Evolutionary conservation across 2,888 invertebrate genomes (phyloP).

Genomic region (Mesodorylaimus sp.): DNA sequence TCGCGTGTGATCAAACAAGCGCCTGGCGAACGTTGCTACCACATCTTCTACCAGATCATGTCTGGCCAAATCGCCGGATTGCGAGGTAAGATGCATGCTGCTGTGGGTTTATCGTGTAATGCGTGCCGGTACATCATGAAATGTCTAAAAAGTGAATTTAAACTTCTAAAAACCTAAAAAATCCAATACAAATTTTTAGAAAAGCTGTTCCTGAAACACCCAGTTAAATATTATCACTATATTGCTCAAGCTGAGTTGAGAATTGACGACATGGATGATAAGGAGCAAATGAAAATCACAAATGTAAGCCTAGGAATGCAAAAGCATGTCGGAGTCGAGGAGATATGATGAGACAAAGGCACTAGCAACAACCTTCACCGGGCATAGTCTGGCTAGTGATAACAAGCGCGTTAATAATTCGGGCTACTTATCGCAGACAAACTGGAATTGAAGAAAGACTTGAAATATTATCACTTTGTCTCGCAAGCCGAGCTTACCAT

Average conservation of each 20-base stretch:
- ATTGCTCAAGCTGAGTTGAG: slow-evolving; percentile 85
- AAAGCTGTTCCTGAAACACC: slow-evolving; percentile 46
- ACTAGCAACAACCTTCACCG: too few relatives aligned
- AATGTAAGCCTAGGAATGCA: too few relatives aligned
- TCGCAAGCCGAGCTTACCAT: slow-evolving; percentile 86
- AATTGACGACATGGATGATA: slow-evolving; percentile 85
- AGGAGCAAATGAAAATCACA: slow-evolving; percentile 55
- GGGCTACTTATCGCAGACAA: too few relatives aligned
- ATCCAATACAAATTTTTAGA: too few relatives aligned
- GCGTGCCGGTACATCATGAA: too few relatives aligned
- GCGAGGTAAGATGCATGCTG: slow-evolving; percentile 48
- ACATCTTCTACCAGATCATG: slow-evolving; percentile 99
- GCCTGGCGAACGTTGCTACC: slow-evolving; percentile 91
- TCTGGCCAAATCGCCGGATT: slow-evolving; percentile 64
- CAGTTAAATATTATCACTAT: slow-evolving; percentile 79
- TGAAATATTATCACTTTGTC: slow-evolving; percentile 79
- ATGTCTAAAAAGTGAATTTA: too few relatives aligned
- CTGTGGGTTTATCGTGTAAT: neutral
- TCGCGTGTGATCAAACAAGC: slow-evolving; percentile 99
- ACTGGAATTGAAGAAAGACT: slow-evolving; percentile 52
- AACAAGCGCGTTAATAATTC: too few relatives aligned
- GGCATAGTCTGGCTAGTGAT: too few relatives aligned
- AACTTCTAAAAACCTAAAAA: too few relatives aligned
- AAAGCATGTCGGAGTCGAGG: too few relatives aligned
- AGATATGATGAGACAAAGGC: too few relatives aligned